These are phyloP conservation scores for Eidolon helvum DNA, from an alignment of 2,113 vertebrate species.

Conservation along the genomic window DNA sequence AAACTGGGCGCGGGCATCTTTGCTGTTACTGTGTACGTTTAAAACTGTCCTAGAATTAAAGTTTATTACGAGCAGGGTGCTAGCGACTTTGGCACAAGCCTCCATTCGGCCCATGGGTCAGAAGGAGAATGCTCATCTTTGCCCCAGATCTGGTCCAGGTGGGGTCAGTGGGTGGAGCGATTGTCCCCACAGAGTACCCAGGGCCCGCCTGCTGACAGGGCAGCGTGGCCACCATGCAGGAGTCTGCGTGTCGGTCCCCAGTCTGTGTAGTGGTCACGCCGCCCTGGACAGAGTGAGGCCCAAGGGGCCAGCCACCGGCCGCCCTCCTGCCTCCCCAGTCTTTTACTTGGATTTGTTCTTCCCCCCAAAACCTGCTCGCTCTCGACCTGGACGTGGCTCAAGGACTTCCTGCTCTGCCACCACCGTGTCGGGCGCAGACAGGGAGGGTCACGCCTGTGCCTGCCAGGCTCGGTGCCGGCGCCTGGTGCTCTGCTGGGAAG, in stretches of 20 bases:
- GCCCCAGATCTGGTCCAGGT: not conserved
- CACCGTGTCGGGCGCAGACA: rapidly evolving
- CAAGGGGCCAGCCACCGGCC: not conserved
- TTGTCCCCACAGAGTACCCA: no score
- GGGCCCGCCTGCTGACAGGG: rapidly evolving
- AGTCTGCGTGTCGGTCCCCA: not conserved
- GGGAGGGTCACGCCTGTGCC: not conserved
- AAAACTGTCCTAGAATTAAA: not conserved
- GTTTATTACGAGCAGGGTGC: no score
- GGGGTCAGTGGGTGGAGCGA: not conserved
- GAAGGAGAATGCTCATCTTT: not conserved
- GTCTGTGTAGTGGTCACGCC: not conserved
- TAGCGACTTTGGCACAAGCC: not conserved
- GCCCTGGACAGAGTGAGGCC: not conserved
- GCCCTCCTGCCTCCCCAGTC: not conserved
- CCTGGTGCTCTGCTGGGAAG: not conserved
- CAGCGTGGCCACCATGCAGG: rapidly evolving
- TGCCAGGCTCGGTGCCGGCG: not conserved
- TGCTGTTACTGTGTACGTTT: not conserved
- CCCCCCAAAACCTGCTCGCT: not conserved
- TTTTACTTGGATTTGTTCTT: not conserved
- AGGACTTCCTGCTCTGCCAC: not conserved
- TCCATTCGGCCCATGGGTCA: rapidly evolving
- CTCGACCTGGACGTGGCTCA: not conserved
- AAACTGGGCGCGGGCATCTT: rapidly evolving